Conservation (phyloP, 2,888 invertebrate genomes). For the Melanotus villosus region DNA sequence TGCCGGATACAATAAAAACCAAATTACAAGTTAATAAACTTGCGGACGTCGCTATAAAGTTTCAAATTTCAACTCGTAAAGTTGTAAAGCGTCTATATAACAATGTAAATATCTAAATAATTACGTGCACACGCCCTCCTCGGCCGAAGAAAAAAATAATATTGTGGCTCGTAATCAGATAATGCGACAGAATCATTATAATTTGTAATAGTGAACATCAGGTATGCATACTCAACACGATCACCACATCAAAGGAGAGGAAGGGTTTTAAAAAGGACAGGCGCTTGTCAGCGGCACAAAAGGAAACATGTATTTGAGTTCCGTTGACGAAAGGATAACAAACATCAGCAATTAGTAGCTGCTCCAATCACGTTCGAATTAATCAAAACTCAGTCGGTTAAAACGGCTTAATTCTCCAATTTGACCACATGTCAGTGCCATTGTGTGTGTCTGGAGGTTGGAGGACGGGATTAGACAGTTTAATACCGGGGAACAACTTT, state of each 20-base stretch:
- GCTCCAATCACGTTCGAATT: slow-evolving; percentile 48
- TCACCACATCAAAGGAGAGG: slow-evolving; percentile 11
- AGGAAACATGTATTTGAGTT: slow-evolving; percentile 22
- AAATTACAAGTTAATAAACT: slow-evolving; percentile 42
- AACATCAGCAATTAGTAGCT: slow-evolving; percentile 49
- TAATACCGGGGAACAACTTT: slow-evolving; percentile 35
- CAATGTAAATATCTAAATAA: slow-evolving; percentile 37
- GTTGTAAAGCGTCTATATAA: slow-evolving; percentile 29
- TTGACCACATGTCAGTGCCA: slow-evolving; percentile 47
- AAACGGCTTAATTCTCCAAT: slow-evolving; percentile 48
- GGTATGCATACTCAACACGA: slow-evolving; percentile 5
- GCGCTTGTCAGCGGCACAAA: slow-evolving; percentile 25
- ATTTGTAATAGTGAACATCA: slow-evolving; percentile 5
- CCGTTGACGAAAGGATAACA: slow-evolving; percentile 48
- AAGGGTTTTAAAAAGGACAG: slow-evolving; percentile 7
- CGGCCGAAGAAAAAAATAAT: no score
- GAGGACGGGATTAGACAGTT: slow-evolving; percentile 41
- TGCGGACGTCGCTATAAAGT: slow-evolving; percentile 39
- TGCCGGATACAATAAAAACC: slow-evolving; percentile 40
- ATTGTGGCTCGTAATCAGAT: slow-evolving; percentile 4
- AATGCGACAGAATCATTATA: neutral
- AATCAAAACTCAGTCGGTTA: slow-evolving; percentile 48
- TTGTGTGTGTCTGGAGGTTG: slow-evolving; percentile 40
- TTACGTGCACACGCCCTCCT: slow-evolving; percentile 12
- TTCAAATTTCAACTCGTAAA: slow-evolving; percentile 39